A percentile compares a stretch with the other conserved stretches of the same genome.
Evolutionary conservation across 2,113 vertebrate species (phyloP).

Genomic region (Danionella cerebrum): DNA sequence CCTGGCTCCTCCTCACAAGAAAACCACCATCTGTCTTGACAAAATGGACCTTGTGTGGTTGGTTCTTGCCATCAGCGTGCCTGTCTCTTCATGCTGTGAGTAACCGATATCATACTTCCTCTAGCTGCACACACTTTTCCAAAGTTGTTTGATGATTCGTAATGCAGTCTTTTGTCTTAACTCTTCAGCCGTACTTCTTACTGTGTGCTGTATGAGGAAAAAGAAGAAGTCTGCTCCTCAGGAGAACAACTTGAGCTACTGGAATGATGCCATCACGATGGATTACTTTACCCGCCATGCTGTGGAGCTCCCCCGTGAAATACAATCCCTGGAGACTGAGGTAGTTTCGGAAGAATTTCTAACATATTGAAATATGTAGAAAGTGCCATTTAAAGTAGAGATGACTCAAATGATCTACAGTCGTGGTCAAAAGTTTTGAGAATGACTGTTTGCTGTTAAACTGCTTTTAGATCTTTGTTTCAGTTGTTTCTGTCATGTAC

Average conservation of each 20-base stretch:
- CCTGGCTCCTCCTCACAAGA: constrained; percentile 69
- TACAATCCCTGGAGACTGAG: constrained; percentile 91
- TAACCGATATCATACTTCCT: constrained; percentile 21
- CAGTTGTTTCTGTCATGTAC: too few species aligned
- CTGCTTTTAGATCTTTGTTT: too few species aligned
- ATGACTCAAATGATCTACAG: too few species aligned
- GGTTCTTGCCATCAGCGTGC: constrained; percentile 88
- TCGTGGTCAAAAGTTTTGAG: too few species aligned
- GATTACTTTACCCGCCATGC: constrained; percentile 97
- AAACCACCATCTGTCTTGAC: constrained; percentile 83
- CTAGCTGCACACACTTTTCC: background rate
- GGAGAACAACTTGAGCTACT: constrained; percentile 97
- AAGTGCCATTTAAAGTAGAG: too few species aligned
- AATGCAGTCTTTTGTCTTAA: constrained; percentile 33
- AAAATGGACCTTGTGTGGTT: constrained; percentile 96
- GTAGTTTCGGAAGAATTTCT: too few species aligned
- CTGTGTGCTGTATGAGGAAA: constrained; percentile 91
- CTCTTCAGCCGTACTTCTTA: constrained; percentile 83
- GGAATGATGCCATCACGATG: constrained; percentile 99
- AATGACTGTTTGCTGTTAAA: too few species aligned
- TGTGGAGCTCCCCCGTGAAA: constrained; percentile 90
- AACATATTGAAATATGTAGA: too few species aligned
- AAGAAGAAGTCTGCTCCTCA: constrained; percentile 91
- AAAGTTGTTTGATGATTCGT: too few species aligned
- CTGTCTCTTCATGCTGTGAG: constrained; percentile 95